These are phyloP conservation scores for Campopleginae sp. DNA, from an alignment of 2,888 invertebrate genomes.

Conservation along the genomic window DNA sequence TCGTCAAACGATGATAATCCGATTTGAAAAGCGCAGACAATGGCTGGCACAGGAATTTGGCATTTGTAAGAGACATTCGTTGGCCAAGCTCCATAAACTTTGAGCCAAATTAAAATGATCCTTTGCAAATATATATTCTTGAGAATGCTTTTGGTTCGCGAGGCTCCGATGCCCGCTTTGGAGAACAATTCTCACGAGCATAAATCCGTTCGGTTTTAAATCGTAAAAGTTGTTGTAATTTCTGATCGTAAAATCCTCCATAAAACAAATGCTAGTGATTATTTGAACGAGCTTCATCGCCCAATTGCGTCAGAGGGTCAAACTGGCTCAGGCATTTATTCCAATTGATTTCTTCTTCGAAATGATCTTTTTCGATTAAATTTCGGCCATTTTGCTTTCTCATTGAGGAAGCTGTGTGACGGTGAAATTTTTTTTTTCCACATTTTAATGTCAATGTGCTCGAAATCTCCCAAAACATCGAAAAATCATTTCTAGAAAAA, in stretches of 20 bases:
- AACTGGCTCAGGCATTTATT: background rate
- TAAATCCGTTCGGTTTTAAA: conserved; percentile 18
- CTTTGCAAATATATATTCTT: background rate
- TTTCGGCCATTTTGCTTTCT: background rate
- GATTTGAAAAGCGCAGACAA: conserved; percentile 56
- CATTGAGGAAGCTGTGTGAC: too few species aligned
- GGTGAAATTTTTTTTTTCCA: too few species aligned
- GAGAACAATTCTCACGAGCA: conserved; percentile 54
- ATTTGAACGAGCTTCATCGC: background rate
- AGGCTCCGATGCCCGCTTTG: conserved; percentile 6
- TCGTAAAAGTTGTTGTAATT: conserved; percentile 15
- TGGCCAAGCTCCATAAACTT: conserved; percentile 14
- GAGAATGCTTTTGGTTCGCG: conserved; percentile 9
- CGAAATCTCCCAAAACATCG: too few species aligned
- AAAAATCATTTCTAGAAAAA: too few species aligned
- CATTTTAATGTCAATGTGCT: too few species aligned
- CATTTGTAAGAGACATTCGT: conserved; percentile 51
- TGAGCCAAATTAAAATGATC: background rate
- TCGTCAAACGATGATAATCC: conserved; percentile 56
- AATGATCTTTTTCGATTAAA: background rate
- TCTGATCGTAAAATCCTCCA: conserved; percentile 1
- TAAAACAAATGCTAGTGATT: background rate
- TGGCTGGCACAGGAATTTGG: conserved; percentile 57
- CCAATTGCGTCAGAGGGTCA: background rate
- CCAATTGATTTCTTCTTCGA: background rate